Base-by-base conservation (phyloP, 2,113 vertebrate species). In the Hypocryptadius cinnamomeus region DNA sequence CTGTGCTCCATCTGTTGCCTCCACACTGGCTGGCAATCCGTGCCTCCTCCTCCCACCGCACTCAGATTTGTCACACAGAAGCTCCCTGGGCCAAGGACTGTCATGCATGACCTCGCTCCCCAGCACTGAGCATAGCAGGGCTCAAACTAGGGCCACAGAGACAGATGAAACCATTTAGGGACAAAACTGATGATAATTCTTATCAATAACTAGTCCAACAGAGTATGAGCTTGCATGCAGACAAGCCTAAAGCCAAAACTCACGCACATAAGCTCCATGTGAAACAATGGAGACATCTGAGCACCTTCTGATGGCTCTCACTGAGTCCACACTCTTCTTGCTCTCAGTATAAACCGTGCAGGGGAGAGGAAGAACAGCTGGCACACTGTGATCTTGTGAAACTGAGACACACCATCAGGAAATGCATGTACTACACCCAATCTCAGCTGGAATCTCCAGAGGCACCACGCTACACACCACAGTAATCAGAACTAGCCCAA, bases 71-170 rank as follows among this genome's bases (percentile, higher is more conserved):
- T 24, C 83, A 56, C 15, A n/a, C 0, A 8, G 53, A 87, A 85
- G 25, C 22, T 84, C 28, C 45, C 65, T 15, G 37, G 66, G 45
- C 47, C 54, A 73, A 72, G 21, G 14, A 37, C 13, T 45, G 28
- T 12, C 35, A 30, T 7, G 2, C 21, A 64, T 0, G 0, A 45
- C 33, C 59, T 54, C 0, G 0, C 15, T 17, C 8, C 27, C 63
- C 31, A 48, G 60, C 56, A 54, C 42, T 4, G 4, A 53, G 56
- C 27, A 21, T 1, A 12, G 50, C 0, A 68, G 8, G 15, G 63
- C 37, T 89, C 57, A 35, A 31, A 30, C 6, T 1, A 16, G 31
- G 44, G 45, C 42, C 70, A 47, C 0, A 60, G 21, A 37, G 33
- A 47, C 3, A 60, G 48, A 23, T 14, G 54, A 74, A 81, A 30